Percentiles rank a stretch among this genome's conserved stretches.
phyloP scores from a whole-genome alignment of 2,888 invertebrate species.

The Megaustenia siamemsis region DNA sequence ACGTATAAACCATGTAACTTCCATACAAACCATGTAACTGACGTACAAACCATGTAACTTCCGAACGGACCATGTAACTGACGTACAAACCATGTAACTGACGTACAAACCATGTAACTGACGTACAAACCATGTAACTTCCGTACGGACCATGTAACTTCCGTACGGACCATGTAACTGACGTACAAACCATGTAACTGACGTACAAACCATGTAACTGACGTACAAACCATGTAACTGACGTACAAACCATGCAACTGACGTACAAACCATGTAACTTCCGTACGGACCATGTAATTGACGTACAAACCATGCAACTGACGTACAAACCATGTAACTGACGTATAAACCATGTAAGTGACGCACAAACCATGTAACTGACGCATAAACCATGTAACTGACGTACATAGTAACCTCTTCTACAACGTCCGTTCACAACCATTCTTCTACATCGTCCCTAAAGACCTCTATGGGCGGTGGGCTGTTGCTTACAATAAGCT shows the following conservation, averaged over 20 bases:
- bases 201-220: not conserved
- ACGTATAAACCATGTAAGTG: not conserved
- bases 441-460: too few species aligned
- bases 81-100: not conserved
- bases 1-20: not conserved
- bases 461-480: too few species aligned
- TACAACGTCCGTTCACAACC: too few species aligned
- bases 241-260: not conserved
- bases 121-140: too few species aligned
- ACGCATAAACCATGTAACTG: too few species aligned
- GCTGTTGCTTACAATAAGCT: too few species aligned
- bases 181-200: not conserved
- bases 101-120: not conserved
- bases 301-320: not conserved
- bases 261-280: conserved; percentile 9
- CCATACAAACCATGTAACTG: too few species aligned
- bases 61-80: not conserved
- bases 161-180: not conserved
- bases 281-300: too few species aligned
- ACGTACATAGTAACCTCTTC: too few species aligned
- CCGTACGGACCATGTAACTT: too few species aligned
- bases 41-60: not conserved
- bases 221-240: not conserved
- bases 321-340: not conserved
- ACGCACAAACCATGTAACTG: too few species aligned